Base-by-base conservation (phyloP, 2,797 vertebrate genomes). In the Dendrocincla tyrannina region DNA sequence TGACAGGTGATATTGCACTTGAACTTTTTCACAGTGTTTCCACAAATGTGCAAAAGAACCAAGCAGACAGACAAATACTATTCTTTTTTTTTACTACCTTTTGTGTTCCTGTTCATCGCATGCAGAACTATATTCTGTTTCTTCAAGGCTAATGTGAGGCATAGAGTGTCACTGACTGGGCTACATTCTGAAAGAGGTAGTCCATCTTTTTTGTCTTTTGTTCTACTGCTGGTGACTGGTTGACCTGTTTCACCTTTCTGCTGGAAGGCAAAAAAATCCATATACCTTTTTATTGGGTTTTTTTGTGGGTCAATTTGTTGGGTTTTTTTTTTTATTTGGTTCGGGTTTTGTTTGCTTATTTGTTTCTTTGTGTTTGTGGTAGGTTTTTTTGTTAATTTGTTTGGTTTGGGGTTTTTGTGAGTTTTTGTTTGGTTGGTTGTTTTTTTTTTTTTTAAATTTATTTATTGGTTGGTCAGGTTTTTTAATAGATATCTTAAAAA, bases 1-100 rank as follows among this genome's bases (percentile, higher is more conserved):
- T 96, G 95, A 91, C 90, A 91, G 76, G 49, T 88, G 80, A 82
- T 86, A 83, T 56, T 24, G n/a, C 67, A 32, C 30, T 76, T 91
- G 79, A 85, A 92, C 42, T 74, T 91, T 73, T 89, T 52, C 74
- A 50, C 32, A 79, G 33, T 28, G 7, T 90, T 96, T 78, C 56
- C 67, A 93, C 56, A 85, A 93, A 89, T 20, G 28, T 83, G 39
- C 46, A 78, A 91, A 87, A 77, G 67, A 72, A 32, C 5, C 14
- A 56, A 80, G 24, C 14, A 91, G 35, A 58, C 27, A 66, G n/a
- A 60, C 7, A 46, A 80, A 89, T 82, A 12, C 0, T 56, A 10
- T 80, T 89, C 52, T 89, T 62, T 69, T 35, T 35, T 88, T 67
- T 25, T 72, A 23, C 13, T 76, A 74, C 49, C 35, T 90, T 88